Evolutionary conservation across 2,113 vertebrate genomes (phyloP).

Genomic region (Empidonax traillii): DNA sequence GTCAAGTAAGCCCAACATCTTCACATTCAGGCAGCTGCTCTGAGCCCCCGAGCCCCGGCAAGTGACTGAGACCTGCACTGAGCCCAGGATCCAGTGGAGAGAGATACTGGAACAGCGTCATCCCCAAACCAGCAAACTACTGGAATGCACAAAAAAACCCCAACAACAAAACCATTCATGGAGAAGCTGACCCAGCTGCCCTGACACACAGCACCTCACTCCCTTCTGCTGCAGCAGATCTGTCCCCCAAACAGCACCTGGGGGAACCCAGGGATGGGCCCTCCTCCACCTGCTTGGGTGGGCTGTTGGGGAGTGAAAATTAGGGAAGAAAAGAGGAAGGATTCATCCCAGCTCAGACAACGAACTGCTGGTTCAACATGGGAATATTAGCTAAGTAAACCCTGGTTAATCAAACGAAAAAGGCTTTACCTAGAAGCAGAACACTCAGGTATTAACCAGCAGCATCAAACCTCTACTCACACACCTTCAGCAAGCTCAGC

Average conservation of each 20-base stretch:
- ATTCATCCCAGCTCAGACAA: neutral
- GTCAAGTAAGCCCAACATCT: neutral
- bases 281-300: neutral
- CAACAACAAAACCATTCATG: fast-evolving
- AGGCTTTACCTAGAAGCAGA: neutral
- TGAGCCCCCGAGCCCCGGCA: neutral
- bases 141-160: fast-evolving
- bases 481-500: neutral
- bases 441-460: neutral
- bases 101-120: neutral
- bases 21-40: neutral
- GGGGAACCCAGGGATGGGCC: fast-evolving
- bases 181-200: no score
- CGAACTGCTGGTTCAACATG: fast-evolving
- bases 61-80: neutral
- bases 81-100: neutral
- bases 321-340: neutral
- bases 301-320: neutral
- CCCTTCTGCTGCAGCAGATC: neutral
- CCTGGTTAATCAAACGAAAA: neutral
- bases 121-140: neutral
- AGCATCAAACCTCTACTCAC: neutral
- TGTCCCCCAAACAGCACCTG: neutral
- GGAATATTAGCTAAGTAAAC: neutral
- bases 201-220: fast-evolving